phyloP scores from a whole-genome alignment of 2,797 vertebrate genomes.

The Coendou prehensilis region DNA sequence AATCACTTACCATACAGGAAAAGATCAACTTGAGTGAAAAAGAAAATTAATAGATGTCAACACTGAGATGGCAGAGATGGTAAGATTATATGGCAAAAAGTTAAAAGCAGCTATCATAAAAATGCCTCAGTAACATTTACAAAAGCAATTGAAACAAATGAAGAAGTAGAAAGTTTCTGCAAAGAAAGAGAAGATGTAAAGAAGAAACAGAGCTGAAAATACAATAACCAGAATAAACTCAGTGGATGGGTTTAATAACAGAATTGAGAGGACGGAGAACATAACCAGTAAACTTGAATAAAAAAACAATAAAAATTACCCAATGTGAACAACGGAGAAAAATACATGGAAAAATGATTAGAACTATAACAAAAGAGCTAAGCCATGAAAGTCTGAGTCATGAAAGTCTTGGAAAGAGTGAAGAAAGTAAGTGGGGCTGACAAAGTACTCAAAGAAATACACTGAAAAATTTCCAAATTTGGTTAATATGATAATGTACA shows the following conservation, averaged over 20 bases:
- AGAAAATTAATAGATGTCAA: neutral
- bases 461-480: constrained; percentile 33
- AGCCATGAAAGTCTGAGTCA: neutral
- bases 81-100: constrained; percentile 25
- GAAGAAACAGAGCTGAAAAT: constrained; percentile 58
- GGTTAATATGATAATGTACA: constrained; percentile 27
- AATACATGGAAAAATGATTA: constrained; percentile 1
- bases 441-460: constrained; percentile 44
- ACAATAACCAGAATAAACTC: constrained; percentile 21
- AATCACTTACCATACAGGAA: neutral
- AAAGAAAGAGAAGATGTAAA: constrained; percentile 54
- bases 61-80: constrained; percentile 13
- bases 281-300: constrained; percentile 44
- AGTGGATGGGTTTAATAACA: neutral
- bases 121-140: constrained; percentile 20
- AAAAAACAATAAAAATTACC: constrained; percentile 51
- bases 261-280: constrained; percentile 21
- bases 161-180: constrained; percentile 56
- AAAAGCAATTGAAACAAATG: constrained; percentile 49
- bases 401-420: constrained; percentile 30
- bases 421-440: constrained; percentile 12
- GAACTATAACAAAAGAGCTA: constrained; percentile 29
- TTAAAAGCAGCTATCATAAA: constrained; percentile 56
- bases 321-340: constrained; percentile 29
- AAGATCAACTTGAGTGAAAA: constrained; percentile 56